A percentile compares a stretch with the other conserved stretches of the same genome.
phyloP scores from a whole-genome alignment of 1,140 invertebrate species.

The Ostrea edulis region DNA sequence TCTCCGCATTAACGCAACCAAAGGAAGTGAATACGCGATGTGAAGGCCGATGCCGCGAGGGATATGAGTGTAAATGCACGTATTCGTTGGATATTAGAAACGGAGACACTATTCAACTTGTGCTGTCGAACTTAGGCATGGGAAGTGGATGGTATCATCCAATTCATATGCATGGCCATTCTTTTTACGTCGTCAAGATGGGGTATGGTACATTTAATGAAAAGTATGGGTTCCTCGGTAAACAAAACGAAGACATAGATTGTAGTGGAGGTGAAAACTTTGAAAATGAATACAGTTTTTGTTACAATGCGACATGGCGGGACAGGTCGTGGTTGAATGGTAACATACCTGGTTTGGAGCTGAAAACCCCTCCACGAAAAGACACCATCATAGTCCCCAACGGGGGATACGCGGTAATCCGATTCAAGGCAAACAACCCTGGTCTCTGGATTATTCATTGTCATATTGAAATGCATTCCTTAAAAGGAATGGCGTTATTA shows the following conservation, averaged over 20 bases:
- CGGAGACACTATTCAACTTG: slow-evolving; percentile 58
- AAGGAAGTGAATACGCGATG: slow-evolving; percentile 18
- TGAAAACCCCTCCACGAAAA: slow-evolving; percentile 83
- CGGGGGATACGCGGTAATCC: slow-evolving; percentile 84
- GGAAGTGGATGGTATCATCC: slow-evolving; percentile 83
- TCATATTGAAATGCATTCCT: slow-evolving; percentile 69
- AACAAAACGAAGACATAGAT: slow-evolving; percentile 64
- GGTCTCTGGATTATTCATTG: slow-evolving; percentile 70
- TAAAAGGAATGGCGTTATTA: slow-evolving; percentile 72
- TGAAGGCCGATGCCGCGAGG: slow-evolving; percentile 51
- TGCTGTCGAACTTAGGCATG: slow-evolving; percentile 80
- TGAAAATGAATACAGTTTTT: slow-evolving; percentile 58
- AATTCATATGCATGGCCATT: slow-evolving; percentile 89
- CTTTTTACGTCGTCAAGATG: slow-evolving; percentile 85
- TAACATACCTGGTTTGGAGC: slow-evolving; percentile 61
- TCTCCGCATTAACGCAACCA: slow-evolving; percentile 61
- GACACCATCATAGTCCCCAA: slow-evolving; percentile 87
- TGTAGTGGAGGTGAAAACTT: slow-evolving; percentile 61
- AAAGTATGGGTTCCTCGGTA: slow-evolving; percentile 60
- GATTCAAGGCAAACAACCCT: slow-evolving; percentile 88
- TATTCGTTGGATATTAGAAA: slow-evolving; percentile 49
- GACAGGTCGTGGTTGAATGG: slow-evolving; percentile 65
- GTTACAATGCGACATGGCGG: slow-evolving; percentile 69
- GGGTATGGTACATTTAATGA: slow-evolving; percentile 70
- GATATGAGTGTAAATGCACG: slow-evolving; percentile 51